Evolutionary conservation across 2,797 vertebrate genomes (phyloP).

Genomic region (Sebastes hubbsi): DNA sequence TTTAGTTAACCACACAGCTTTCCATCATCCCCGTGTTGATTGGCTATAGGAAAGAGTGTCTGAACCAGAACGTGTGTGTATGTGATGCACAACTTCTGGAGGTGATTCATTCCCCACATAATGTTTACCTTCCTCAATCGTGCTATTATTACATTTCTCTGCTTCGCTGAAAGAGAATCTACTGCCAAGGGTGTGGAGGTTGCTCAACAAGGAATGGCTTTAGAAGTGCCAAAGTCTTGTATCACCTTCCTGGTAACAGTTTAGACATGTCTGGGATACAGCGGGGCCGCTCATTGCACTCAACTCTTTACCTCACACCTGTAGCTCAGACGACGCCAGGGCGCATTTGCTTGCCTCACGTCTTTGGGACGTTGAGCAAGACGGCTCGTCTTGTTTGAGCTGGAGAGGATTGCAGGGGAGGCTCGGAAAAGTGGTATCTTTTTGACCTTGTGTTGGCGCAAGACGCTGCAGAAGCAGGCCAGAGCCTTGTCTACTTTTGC

Average conservation of each 20-base stretch:
- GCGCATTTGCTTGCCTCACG: conserved; percentile 4
- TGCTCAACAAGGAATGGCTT: conserved; percentile 55
- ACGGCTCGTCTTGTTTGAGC: conserved; percentile 20
- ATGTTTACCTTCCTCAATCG: conserved; percentile 58
- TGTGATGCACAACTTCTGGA: conserved; percentile 15
- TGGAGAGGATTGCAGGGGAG: background rate
- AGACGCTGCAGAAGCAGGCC: conserved; percentile 37
- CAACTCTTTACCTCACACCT: conserved; percentile 38
- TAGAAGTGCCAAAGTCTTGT: conserved; percentile 38
- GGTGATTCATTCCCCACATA: conserved; percentile 50
- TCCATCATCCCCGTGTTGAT: conserved; percentile 8
- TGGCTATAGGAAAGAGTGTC: conserved; percentile 9
- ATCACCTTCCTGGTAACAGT: conserved; percentile 54
- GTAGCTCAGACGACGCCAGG: conserved; percentile 5
- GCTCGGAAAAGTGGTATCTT: conserved; percentile 33
- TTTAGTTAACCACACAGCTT: conserved; percentile 29
- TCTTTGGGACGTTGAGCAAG: conserved; percentile 14
- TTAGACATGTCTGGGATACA: conserved; percentile 56
- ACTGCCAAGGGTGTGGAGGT: conserved; percentile 65
- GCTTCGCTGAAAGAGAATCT: conserved; percentile 35
- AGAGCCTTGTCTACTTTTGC: conserved; percentile 49
- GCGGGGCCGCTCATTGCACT: background rate
- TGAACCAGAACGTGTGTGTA: conserved; percentile 2
- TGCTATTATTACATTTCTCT: conserved; percentile 58
- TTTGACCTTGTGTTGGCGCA: conserved; percentile 42